Evolutionary conservation across 30 jellyfish, hydroid and myxozoan genomes (phyloP).

Genomic region (Hydractinia echinata): DNA sequence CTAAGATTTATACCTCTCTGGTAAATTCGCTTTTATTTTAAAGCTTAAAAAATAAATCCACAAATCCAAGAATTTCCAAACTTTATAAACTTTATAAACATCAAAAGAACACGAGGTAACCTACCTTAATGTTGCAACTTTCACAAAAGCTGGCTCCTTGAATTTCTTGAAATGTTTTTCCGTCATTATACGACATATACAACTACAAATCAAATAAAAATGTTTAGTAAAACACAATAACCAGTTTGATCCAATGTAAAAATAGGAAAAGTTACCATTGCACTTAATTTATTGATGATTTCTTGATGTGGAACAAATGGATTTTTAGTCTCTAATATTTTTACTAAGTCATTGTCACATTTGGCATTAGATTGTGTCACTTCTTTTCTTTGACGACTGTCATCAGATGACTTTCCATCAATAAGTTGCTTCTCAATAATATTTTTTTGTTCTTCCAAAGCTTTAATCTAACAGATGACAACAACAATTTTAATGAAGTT

Average conservation of each 20-base stretch:
- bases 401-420: neutral
- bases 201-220: constrained; percentile 27
- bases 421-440: neutral
- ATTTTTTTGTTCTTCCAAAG: neutral
- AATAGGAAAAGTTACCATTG: constrained; percentile 34
- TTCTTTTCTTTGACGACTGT: neutral
- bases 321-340: constrained; percentile 49
- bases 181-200: constrained; percentile 52
- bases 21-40: too few species aligned
- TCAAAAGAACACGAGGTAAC: too few species aligned
- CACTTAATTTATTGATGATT: constrained; percentile 42
- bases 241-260: neutral
- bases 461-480: neutral
- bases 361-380: neutral
- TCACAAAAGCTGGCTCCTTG: constrained; percentile 53
- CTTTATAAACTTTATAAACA: too few species aligned
- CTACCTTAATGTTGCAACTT: constrained; percentile 60
- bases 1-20: too few species aligned
- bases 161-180: constrained; percentile 51
- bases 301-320: constrained; percentile 65
- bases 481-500: too few species aligned
- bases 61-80: too few species aligned
- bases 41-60: too few species aligned
- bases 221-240: neutral
- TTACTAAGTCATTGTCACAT: constrained; percentile 45